These are phyloP conservation scores for Thamnaconus septentrionalis DNA, from an alignment of 2,113 vertebrate genomes.

Conservation along the genomic window DNA sequence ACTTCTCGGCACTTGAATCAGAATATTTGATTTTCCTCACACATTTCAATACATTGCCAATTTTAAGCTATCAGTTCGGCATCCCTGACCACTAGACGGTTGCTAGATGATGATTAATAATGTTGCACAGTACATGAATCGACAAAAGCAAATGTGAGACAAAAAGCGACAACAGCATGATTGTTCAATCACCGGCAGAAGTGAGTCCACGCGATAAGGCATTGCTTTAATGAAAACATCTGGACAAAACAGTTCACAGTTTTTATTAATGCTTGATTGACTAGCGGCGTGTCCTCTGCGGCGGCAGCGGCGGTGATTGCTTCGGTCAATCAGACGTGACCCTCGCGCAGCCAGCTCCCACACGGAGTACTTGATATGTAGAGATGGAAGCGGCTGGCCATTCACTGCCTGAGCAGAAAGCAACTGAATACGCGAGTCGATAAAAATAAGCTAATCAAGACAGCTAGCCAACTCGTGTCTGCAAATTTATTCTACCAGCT, in stretches of 20 bases:
- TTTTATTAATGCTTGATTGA: conserved; percentile 48
- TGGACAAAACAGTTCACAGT: conserved; percentile 66
- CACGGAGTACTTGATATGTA: conserved; percentile 38
- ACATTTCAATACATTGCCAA: too few relatives aligned
- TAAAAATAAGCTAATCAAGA: conserved; percentile 20
- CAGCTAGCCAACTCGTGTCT: conserved; percentile 9
- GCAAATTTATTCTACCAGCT: conserved; percentile 39
- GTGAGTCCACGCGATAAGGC: conserved; percentile 66
- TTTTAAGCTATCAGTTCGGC: too few relatives aligned
- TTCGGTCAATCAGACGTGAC: conserved; percentile 22
- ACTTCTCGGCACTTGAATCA: too few relatives aligned
- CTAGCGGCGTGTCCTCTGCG: conserved; percentile 10
- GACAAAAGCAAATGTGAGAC: conserved; percentile 18
- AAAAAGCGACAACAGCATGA: conserved; percentile 24
- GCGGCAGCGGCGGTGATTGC: conserved; percentile 39
- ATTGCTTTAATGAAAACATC: conserved; percentile 64
- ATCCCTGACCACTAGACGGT: not conserved
- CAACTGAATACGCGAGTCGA: conserved; percentile 9
- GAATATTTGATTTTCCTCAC: too few relatives aligned
- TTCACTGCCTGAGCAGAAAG: conserved; percentile 32
- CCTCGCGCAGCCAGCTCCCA: conserved; percentile 7
- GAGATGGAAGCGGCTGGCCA: conserved; percentile 46
- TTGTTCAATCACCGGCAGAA: conserved; percentile 48
- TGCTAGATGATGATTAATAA: conserved; percentile 31
- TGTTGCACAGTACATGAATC: conserved; percentile 13